A percentile compares a stretch with the other conserved stretches of the same genome.
Conservation (phyloP, 2,888 invertebrate species). For the Drosophila neutralis region DNA sequence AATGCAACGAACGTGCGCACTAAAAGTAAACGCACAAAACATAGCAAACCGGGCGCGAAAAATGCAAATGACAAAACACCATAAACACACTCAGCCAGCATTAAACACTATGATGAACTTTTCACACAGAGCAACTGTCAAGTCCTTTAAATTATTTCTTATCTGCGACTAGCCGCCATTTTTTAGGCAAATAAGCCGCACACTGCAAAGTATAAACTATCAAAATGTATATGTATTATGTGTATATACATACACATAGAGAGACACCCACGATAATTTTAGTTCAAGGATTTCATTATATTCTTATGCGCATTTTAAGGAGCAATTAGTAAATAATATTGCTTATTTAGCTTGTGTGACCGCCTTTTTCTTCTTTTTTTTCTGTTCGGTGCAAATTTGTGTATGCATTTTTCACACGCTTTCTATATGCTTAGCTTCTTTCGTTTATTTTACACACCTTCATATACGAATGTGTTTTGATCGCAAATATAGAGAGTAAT, state of each 20-base stretch:
- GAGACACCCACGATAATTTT: slow-evolving; percentile 5
- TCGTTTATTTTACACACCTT: slow-evolving; percentile 59
- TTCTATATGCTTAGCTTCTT: neutral
- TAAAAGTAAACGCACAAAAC: slow-evolving; percentile 52
- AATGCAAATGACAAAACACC: slow-evolving; percentile 35
- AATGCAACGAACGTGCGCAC: slow-evolving; percentile 56
- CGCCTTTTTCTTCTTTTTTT: slow-evolving; percentile 18
- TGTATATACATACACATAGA: slow-evolving; percentile 7
- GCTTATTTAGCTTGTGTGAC: slow-evolving; percentile 14
- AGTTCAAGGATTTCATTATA: slow-evolving; percentile 8
- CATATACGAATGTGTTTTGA: slow-evolving; percentile 52
- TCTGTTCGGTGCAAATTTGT: slow-evolving; percentile 29
- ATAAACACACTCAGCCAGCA: neutral
- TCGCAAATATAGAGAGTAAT: slow-evolving; percentile 18
- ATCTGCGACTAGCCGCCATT: slow-evolving; percentile 52
- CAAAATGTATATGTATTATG: slow-evolving; percentile 4
- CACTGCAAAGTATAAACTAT: slow-evolving; percentile 16
- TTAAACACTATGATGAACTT: slow-evolving; percentile 4
- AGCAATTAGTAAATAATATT: slow-evolving; percentile 16
- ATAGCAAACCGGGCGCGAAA: slow-evolving; percentile 63
- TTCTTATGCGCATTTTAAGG: slow-evolving; percentile 11
- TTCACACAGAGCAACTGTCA: slow-evolving; percentile 2
- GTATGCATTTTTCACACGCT: slow-evolving; percentile 38
- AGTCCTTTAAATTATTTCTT: slow-evolving; percentile 23
- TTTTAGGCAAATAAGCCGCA: slow-evolving; percentile 27